Conservation (phyloP, 2,113 vertebrate species). For the Podocnemis expansa region DNA sequence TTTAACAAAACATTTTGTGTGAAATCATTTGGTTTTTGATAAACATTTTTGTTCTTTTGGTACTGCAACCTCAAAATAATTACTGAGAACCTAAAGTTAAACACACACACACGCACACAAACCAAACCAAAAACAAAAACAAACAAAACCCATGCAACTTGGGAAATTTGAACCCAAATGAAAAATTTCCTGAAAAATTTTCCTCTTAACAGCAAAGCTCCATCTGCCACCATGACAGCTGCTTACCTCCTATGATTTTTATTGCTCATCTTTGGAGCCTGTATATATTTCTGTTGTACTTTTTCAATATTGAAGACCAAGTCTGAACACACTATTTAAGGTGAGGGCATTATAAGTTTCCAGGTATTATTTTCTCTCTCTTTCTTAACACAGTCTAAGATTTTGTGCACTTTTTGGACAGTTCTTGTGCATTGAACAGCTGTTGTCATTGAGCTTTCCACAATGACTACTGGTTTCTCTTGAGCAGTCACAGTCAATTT, state of each 20-base stretch:
- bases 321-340: neutral
- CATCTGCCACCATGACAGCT: neutral
- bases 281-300: neutral
- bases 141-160: no score
- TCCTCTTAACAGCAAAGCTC: no score
- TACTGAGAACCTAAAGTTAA: no score
- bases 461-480: neutral
- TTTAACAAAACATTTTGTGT: no score
- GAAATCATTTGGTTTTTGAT: no score
- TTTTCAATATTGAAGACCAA: no score
- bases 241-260: neutral
- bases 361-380: neutral
- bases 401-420: conserved; percentile 20
- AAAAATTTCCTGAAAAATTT: neutral
- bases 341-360: neutral
- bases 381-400: neutral
- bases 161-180: no score
- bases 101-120: no score
- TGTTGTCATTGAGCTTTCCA: conserved; percentile 22
- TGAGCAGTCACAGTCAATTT: conserved; percentile 45
- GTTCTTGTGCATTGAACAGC: neutral
- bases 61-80: no score
- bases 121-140: no score
- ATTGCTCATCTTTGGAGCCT: neutral
- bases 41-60: no score